Conservation (phyloP, 2,797 vertebrate genomes). For the Cirrhinus mrigala region DNA sequence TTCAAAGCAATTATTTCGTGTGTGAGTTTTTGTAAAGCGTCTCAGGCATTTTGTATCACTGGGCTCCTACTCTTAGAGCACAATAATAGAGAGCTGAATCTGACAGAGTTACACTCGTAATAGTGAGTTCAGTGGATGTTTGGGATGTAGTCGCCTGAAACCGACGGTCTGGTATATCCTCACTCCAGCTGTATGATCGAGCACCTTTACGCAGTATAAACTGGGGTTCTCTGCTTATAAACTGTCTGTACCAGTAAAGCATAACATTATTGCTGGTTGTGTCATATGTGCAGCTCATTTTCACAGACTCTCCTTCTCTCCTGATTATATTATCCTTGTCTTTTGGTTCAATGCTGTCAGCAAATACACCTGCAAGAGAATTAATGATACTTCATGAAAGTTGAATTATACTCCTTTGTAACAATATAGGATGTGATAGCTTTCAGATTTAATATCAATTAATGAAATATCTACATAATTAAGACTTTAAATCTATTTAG, state of each 20-base stretch:
- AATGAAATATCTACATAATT: background rate
- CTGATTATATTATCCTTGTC: background rate
- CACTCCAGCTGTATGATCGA: background rate
- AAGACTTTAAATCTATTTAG: too few relatives aligned
- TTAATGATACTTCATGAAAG: background rate
- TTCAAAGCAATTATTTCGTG: background rate
- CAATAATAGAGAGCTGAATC: conserved; percentile 32
- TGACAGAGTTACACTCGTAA: background rate
- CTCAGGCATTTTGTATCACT: conserved; percentile 12
- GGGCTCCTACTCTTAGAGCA: conserved; percentile 4
- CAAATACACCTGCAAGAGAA: background rate
- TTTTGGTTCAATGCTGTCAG: conserved; percentile 9
- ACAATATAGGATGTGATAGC: too few relatives aligned
- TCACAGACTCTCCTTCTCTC: background rate
- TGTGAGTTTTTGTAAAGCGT: background rate
- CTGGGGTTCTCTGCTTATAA: conserved; percentile 21
- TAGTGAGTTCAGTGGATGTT: background rate
- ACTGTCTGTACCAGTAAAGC: conserved; percentile 49
- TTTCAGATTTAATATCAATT: background rate
- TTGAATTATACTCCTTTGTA: background rate
- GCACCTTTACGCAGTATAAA: conserved; percentile 53
- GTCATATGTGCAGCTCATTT: conserved; percentile 40
- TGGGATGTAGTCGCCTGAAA: background rate
- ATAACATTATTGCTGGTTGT: rapidly evolving
- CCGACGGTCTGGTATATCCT: background rate